Conservation (phyloP, 2,797 vertebrate genomes). For the Tangara arthus region DNA sequence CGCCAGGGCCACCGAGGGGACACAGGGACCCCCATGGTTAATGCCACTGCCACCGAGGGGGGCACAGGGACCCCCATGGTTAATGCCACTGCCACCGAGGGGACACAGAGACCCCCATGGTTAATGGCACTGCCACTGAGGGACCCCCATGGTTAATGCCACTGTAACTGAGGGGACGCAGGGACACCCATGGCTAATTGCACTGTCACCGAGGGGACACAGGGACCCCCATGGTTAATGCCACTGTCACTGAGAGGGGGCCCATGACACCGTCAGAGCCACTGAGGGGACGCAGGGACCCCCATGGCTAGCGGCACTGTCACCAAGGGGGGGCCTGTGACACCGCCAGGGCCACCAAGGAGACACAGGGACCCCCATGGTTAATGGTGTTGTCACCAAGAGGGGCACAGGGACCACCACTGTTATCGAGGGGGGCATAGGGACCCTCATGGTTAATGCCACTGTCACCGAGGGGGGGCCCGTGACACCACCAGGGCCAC, state of each 20-base stretch:
- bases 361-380: not conserved
- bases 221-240: too few relatives aligned
- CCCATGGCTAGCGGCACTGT: too few relatives aligned
- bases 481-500: not conserved
- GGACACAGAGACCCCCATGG: not conserved
- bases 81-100: not conserved
- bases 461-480: too few relatives aligned
- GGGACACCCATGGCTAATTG: too few relatives aligned
- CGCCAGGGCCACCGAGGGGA: not conserved
- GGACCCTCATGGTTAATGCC: too few relatives aligned
- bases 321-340: too few relatives aligned
- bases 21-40: not conserved
- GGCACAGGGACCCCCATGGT: not conserved
- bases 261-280: too few relatives aligned
- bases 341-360: not conserved
- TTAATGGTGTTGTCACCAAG: fast-evolving
- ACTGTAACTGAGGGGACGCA: too few relatives aligned
- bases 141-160: not conserved
- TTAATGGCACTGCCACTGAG: fast-evolving
- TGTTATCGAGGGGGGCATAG: too few relatives aligned
- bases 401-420: not conserved
- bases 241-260: not conserved
- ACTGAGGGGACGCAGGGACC: too few relatives aligned
- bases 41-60: too few relatives aligned
- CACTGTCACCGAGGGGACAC: too few relatives aligned